Evolutionary conservation across 2,797 vertebrate genomes (phyloP), one percentile per base, ranked within the genome.

Genomic region (Cygnus olor): DNA sequence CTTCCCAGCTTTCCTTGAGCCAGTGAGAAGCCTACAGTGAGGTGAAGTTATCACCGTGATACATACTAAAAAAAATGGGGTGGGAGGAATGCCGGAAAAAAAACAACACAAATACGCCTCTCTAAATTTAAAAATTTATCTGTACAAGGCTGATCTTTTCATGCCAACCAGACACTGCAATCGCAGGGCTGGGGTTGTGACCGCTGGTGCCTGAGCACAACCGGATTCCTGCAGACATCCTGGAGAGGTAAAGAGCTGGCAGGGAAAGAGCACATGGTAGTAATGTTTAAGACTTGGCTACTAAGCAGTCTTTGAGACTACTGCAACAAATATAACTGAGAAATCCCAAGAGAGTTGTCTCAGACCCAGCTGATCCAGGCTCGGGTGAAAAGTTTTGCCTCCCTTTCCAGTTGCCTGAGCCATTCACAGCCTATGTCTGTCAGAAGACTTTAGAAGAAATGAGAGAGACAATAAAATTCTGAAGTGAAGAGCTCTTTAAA

Each of bases 401-500:
- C 64, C 49, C 53, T 47, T 17, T 70, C 65, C 49, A 34, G 44
- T 38, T 42, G 66, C 66, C 79, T 9, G 12, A 71, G 53, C 80
- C 60, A 53, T 63, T 69, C 53, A 21, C 36, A 85, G 57, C 32
- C 81, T 30, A 27, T 3, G 10, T 54, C 72, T 73, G 68, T 25
- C 85, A 87, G 88, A 70, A 54, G 83, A 32, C 47, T 54, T 56
- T 2, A 69, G 83, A 63, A 79, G 85, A 85, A 76, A 72, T 10
- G 19, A 89, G 84, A 84, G 87, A 68, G 58, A 85, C 68, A 77
- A 93, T 96, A 66, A 92, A 93, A 82, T 80, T 30, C 73, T 77
- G 38, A 89, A 93, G 71, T 85, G 76, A 90, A 88, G 82, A 78
- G 93, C 94, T 97, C 95, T 95, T 97, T 91, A 96, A 97, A 96